phyloP scores from a whole-genome alignment of 2,797 vertebrate genomes.

The Phrynocephalus guinanensis region DNA sequence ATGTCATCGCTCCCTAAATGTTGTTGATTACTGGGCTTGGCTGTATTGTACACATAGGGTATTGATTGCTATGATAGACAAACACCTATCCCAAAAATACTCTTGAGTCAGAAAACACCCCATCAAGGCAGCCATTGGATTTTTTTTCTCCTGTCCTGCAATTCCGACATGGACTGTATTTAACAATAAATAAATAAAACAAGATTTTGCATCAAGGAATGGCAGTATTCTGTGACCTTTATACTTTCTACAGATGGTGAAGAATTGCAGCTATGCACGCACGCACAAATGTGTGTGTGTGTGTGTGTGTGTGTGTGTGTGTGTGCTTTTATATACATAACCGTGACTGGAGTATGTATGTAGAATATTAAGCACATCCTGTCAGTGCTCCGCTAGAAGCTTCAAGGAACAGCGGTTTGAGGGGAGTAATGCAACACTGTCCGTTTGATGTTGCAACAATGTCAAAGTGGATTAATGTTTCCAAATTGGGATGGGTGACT shows the following conservation, averaged over 20 bases:
- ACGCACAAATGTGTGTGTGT: no score
- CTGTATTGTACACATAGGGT: not conserved
- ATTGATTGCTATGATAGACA: not conserved
- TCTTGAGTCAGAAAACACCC: not conserved
- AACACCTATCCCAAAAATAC: not conserved
- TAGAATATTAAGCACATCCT: conserved; percentile 4
- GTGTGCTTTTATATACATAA: no score
- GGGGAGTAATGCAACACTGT: conserved; percentile 22
- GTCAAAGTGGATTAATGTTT: conserved; percentile 58
- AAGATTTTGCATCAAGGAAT: not conserved
- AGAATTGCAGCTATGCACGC: not conserved
- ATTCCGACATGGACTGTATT: not conserved
- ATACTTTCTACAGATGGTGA: not conserved
- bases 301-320: no score
- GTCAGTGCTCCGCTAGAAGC: conserved; percentile 30
- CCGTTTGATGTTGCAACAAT: conserved; percentile 14
- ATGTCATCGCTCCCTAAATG: not conserved
- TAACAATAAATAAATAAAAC: not conserved
- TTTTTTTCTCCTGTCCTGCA: not conserved
- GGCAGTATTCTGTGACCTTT: not conserved
- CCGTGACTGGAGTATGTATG: conserved; percentile 18
- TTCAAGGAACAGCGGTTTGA: conserved; percentile 1
- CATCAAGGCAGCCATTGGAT: not conserved
- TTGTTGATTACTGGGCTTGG: not conserved
- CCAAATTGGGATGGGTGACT: conserved; percentile 46